Percentiles rank a stretch among this genome's conserved stretches.
Evolutionary conservation across 2,113 vertebrate species (phyloP).

Genomic region (Vicugna pacos): DNA sequence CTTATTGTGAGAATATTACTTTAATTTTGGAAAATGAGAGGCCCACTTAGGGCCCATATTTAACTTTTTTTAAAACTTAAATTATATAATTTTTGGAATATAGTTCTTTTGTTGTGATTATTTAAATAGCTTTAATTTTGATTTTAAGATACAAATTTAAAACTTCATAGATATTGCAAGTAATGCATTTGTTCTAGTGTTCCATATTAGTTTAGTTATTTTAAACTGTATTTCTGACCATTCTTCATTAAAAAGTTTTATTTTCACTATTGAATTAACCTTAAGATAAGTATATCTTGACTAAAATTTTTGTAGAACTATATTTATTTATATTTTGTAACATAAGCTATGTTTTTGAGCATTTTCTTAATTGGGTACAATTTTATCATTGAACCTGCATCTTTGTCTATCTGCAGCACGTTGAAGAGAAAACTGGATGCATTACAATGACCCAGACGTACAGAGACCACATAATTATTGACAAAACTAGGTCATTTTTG

Average conservation of each 20-base stretch:
- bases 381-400: not conserved
- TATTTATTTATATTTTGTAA: not conserved
- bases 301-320: not conserved
- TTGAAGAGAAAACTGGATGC: not conserved
- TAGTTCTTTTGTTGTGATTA: not conserved
- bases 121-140: constrained; percentile 49
- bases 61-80: not conserved
- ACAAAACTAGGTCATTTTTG: constrained; percentile 21
- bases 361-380: not conserved
- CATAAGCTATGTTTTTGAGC: not conserved
- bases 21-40: not conserved
- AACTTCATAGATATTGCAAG: not conserved
- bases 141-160: not conserved
- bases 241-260: not conserved
- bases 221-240: not conserved
- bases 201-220: not conserved
- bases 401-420: not conserved
- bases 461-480: not conserved
- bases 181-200: constrained; percentile 1
- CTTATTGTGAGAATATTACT: not conserved
- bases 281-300: not conserved
- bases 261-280: not conserved
- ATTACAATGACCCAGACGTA: not conserved
- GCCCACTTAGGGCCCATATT: not conserved
- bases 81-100: not conserved